Evolutionary conservation across 2,113 vertebrate genomes (phyloP).

Genomic region (Sphaerodactylus townsendi): DNA sequence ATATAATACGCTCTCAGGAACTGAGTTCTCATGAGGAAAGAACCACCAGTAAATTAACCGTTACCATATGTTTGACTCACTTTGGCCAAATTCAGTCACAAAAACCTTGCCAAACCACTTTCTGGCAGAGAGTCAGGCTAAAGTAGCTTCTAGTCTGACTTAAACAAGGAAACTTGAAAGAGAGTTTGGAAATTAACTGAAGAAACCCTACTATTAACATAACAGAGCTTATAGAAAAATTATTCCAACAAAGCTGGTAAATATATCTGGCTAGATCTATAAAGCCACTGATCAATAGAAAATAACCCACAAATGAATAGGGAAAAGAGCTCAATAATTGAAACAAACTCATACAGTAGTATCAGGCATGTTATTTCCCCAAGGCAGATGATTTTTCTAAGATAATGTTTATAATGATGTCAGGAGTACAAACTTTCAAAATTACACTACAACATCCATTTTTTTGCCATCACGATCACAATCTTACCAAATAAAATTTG

Average conservation of each 20-base stretch:
- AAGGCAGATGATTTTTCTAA: not conserved
- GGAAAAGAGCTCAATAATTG: not conserved
- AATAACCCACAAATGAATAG: constrained; percentile 17
- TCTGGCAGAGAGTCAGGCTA: constrained; percentile 46
- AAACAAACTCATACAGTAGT: not conserved
- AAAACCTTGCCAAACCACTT: constrained; percentile 61
- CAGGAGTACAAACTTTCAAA: constrained; percentile 1
- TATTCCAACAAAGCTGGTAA: not conserved
- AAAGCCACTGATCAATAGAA: constrained; percentile 17
- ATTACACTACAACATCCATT: not conserved
- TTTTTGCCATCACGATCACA: not conserved
- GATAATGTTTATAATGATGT: constrained; percentile 1
- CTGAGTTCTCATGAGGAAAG: constrained; percentile 57
- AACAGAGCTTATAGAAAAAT: constrained; percentile 10
- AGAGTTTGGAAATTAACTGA: constrained; percentile 45
- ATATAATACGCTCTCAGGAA: constrained; percentile 64
- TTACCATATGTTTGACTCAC: constrained; percentile 68
- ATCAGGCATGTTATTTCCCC: not conserved
- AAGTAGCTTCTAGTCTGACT: constrained; percentile 52
- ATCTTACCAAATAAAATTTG: not conserved
- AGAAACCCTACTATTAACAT: constrained; percentile 16
- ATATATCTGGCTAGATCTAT: not conserved
- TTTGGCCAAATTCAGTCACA: constrained; percentile 65
- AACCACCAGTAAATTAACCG: constrained; percentile 68
- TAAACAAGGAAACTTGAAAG: constrained; percentile 25